Evolutionary conservation across 2,888 invertebrate species (phyloP), one percentile per base, ranked within the genome.

Genomic region (Polyommatus icarus): DNA sequence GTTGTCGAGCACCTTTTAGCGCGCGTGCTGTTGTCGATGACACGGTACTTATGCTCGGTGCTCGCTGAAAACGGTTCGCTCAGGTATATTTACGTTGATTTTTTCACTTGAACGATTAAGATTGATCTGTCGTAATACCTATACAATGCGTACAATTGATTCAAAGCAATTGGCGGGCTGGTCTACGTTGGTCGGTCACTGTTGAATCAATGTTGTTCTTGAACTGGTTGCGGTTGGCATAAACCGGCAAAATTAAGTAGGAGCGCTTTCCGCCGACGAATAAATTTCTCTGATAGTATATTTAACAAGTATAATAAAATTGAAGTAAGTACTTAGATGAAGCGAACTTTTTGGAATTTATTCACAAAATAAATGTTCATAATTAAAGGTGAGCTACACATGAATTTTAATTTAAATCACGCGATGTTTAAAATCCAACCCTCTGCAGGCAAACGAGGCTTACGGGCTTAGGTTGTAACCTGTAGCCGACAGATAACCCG

Each of bases 1-100:
- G 86, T 85, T 81, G 85, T 85, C 87, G 87, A 92, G 90, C 85
- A 90, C 92, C 93, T 92, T 91, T 91, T 92, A 91, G 87, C 82
- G 82, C 80, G 82, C 83, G 83, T 83, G 86, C 83, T 84, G 83
- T 84, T 81, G 77, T 83, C 82, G 84, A 81, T 82, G 83, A 83
- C 84, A 81, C 81, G 79, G 80, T 32, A 76, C 76, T 67, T 76
- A 61, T 46, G 46, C 46, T 15, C 54, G 5, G 5, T 76, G 67
- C 67, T 78, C 73, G 76, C 75, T 79, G 76, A 36, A 71, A 50
- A 8, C 18, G 54, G 36, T 67, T 20, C 46, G 24, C 57, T n/a
- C n/a, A 24, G 24, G 24, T 24, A 24, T 24, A 1, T 29, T 67
- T 24, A 29, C 61, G 10, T 61, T 61, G 10, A 61, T 29, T 24